These are phyloP conservation scores for Elysia crispata DNA, from an alignment of 2,888 invertebrate species.

Conservation along the genomic window DNA sequence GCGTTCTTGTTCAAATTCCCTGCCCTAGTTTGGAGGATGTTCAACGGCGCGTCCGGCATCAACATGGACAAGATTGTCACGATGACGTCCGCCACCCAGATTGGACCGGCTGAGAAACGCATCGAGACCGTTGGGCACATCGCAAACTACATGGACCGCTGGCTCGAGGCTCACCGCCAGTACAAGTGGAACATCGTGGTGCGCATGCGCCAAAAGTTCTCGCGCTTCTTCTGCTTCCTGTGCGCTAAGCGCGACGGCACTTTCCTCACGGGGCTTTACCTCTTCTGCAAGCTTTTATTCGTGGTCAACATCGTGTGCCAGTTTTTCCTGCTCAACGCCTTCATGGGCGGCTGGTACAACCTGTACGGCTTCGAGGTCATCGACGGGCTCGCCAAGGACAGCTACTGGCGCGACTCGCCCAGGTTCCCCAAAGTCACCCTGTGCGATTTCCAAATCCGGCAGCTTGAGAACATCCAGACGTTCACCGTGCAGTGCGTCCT, in stretches of 20 bases:
- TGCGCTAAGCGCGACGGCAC: constrained; percentile 71
- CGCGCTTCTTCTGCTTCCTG: constrained; percentile 63
- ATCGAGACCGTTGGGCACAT: constrained; percentile 66
- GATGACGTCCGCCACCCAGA: constrained; percentile 65
- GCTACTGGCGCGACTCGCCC: constrained; percentile 63
- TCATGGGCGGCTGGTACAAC: constrained; percentile 70
- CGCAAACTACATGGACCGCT: constrained; percentile 67
- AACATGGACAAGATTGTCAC: constrained; percentile 70
- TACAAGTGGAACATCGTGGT: constrained; percentile 67
- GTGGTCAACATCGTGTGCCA: constrained; percentile 68
- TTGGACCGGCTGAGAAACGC: constrained; percentile 63
- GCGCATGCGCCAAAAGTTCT: constrained; percentile 64
- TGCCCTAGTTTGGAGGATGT: constrained; percentile 78
- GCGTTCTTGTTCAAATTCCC: constrained; percentile 79
- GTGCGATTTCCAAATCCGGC: constrained; percentile 71
- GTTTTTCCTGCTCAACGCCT: constrained; percentile 70
- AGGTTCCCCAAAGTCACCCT: constrained; percentile 69
- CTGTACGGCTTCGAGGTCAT: constrained; percentile 69
- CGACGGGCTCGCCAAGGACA: constrained; percentile 59
- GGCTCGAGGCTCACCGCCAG: constrained; percentile 69
- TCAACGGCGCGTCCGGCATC: constrained; percentile 71
- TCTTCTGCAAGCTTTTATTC: constrained; percentile 66
- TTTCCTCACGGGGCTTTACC: constrained; percentile 69
- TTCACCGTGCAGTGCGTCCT: constrained; percentile 72
- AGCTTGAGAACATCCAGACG: constrained; percentile 69